Percentiles rank a stretch among this genome's conserved stretches.
phyloP scores from a whole-genome alignment of 1,140 invertebrate genomes.

The Aphis gossypii region DNA sequence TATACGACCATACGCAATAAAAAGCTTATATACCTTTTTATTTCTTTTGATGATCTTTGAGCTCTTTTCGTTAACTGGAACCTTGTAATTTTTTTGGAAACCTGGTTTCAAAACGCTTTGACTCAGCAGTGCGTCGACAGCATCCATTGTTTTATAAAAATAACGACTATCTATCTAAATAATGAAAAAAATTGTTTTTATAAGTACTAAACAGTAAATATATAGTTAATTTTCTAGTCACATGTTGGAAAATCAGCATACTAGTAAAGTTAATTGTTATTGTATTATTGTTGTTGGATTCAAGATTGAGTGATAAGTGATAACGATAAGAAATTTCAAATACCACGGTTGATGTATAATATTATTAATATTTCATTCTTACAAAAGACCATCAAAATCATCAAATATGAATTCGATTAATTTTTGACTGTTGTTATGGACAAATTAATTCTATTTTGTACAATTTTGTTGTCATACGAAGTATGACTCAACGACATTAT shows the following conservation, averaged over 20 bases:
- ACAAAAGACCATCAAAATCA: no score
- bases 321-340: not conserved
- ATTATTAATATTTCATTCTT: no score
- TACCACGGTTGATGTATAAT: not conserved
- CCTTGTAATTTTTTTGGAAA: slow-evolving; percentile 47
- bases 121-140: slow-evolving; percentile 16
- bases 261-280: no score
- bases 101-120: slow-evolving; percentile 42
- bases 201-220: no score
- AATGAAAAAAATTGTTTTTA: no score
- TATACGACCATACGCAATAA: not conserved
- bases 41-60: not conserved
- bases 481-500: no score
- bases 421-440: no score
- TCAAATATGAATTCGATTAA: no score
- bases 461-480: no score
- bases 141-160: not conserved
- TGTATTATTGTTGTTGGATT: not conserved
- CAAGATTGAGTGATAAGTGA: not conserved
- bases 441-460: no score
- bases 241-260: no score
- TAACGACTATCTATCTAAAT: not conserved
- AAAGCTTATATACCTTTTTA: slow-evolving; percentile 19
- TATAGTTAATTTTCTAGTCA: no score
- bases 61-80: slow-evolving; percentile 36